Percentiles rank a stretch among this genome's conserved stretches.
phyloP scores from a whole-genome alignment of 2,888 invertebrate species.

The Melangyna quadrimaculata region DNA sequence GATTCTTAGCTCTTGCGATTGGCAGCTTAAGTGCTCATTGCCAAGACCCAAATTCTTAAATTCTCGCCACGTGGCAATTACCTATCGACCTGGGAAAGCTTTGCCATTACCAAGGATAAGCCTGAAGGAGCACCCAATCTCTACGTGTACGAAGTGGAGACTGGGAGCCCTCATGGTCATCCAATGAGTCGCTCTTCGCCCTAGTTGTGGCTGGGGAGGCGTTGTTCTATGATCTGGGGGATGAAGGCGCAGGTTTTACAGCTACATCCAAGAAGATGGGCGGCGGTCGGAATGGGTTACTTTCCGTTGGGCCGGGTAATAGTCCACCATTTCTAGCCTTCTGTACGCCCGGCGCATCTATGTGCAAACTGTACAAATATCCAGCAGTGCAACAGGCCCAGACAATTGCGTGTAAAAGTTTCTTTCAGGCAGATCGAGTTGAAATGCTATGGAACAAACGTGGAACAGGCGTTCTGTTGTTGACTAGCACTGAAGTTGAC shows the following conservation, averaged over 20 bases:
- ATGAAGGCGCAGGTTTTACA: constrained; percentile 77
- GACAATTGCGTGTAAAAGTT: constrained; percentile 93
- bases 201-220: constrained; percentile 91
- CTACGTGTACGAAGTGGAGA: constrained; percentile 87
- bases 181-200: constrained; percentile 90
- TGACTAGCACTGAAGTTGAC: constrained; percentile 95
- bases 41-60: constrained; percentile 87
- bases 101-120: constrained; percentile 84
- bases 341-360: constrained; percentile 84
- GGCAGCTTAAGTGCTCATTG: constrained; percentile 86
- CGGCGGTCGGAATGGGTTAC: constrained; percentile 78
- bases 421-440: constrained; percentile 94
- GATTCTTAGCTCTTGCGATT: constrained; percentile 86
- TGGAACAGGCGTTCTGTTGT: constrained; percentile 90
- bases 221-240: constrained; percentile 89
- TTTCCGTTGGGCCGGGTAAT: constrained; percentile 79
- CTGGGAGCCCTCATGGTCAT: constrained; percentile 94
- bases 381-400: constrained; percentile 89
- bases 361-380: constrained; percentile 92
- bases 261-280: constrained; percentile 82
- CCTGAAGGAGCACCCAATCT: constrained; percentile 90
- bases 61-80: constrained; percentile 91
- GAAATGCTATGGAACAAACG: constrained; percentile 95
- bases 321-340: constrained; percentile 79
- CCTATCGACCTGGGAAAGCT: constrained; percentile 91